Evolutionary conservation across 1,140 invertebrate species (phyloP).

Genomic region (Pseudomyrmex dendroicus): DNA sequence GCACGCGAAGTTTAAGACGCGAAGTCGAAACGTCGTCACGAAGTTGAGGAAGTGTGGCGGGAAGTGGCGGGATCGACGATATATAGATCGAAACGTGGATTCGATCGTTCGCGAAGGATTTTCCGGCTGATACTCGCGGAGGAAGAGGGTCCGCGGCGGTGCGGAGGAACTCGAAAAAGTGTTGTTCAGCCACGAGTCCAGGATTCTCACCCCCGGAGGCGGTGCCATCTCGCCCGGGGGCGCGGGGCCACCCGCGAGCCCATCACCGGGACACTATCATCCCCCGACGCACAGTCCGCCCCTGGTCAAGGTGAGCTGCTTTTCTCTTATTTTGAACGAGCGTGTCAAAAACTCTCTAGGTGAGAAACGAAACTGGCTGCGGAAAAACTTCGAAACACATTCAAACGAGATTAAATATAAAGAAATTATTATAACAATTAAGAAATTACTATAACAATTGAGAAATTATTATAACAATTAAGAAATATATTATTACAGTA

Average conservation of each 20-base stretch:
- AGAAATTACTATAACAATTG: no score
- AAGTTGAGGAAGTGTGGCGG: constrained; percentile 42
- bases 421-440: no score
- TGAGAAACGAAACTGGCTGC: no score
- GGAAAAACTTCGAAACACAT: no score
- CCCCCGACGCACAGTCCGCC: constrained; percentile 81
- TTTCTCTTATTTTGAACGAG: constrained; percentile 10
- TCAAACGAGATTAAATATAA: neutral
- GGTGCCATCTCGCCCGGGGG: constrained; percentile 83
- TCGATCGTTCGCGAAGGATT: neutral
- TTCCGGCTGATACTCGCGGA: constrained; percentile 22
- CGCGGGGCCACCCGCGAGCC: constrained; percentile 83
- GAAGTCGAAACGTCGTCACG: constrained; percentile 17
- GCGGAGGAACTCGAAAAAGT: constrained; percentile 82
- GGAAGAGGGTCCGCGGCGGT: constrained; percentile 75
- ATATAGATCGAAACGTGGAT: neutral
- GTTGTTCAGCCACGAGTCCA: constrained; percentile 85
- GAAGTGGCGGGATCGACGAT: constrained; percentile 29
- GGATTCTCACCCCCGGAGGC: constrained; percentile 84
- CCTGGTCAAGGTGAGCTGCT: constrained; percentile 80
- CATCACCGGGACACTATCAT: constrained; percentile 80
- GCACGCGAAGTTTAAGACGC: constrained; percentile 28
- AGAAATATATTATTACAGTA: no score
- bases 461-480: no score
- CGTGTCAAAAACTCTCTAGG: neutral